Percentiles rank a stretch among this genome's conserved stretches.
phyloP scores from a whole-genome alignment of 2,113 vertebrate species.

The Illadopsis cleaveri region DNA sequence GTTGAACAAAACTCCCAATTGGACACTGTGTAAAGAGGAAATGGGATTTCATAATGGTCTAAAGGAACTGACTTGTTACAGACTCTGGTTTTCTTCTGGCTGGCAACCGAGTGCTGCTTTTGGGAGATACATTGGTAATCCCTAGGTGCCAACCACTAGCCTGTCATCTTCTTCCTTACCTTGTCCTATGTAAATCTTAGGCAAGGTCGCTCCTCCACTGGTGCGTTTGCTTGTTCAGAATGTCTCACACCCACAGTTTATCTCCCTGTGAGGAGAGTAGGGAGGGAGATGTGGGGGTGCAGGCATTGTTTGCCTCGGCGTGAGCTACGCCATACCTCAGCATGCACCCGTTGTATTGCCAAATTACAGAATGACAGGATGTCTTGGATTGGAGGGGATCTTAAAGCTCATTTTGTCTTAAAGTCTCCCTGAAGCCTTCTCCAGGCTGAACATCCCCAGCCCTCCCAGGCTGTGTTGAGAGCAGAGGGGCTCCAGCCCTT shows the following conservation, averaged over 20 bases:
- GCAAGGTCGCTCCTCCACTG: neutral
- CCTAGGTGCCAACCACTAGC: neutral
- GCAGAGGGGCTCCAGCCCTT: neutral
- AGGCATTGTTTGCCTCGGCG: neutral
- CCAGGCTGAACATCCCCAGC: neutral
- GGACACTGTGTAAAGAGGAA: neutral
- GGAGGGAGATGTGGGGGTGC: neutral
- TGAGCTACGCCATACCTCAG: neutral
- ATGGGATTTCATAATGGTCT: neutral
- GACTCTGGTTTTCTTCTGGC: neutral
- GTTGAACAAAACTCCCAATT: neutral
- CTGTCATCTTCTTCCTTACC: neutral
- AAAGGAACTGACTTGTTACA: neutral
- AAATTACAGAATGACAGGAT: neutral
- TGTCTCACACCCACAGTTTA: neutral
- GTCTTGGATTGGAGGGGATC: neutral
- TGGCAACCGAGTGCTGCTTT: neutral
- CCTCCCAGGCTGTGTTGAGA: neutral
- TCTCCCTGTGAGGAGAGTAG: neutral
- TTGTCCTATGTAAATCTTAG: neutral
- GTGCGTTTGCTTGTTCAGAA: neutral
- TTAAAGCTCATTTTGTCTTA: neutral
- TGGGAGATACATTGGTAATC: neutral
- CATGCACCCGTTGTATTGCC: rapidly evolving
- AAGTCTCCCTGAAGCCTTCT: neutral